These are phyloP conservation scores for Eristalis arbustorum DNA, from an alignment of 2,888 invertebrate genomes.

Conservation along the genomic window DNA sequence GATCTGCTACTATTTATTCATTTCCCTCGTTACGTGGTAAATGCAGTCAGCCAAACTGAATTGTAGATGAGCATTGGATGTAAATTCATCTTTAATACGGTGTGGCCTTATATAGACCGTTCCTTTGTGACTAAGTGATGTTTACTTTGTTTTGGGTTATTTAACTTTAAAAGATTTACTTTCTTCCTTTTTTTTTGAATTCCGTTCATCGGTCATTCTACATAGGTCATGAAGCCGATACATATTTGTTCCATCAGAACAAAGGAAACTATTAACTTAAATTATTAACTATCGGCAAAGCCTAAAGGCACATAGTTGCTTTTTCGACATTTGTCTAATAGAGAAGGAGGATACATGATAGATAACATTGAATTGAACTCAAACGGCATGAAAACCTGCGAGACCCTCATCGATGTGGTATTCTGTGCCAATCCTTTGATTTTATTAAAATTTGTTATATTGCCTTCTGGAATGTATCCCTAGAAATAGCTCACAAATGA, in stretches of 20 bases:
- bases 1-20: constrained; percentile 61
- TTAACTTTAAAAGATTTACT: constrained; percentile 42
- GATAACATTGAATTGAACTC: too few relatives aligned
- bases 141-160: constrained; percentile 37
- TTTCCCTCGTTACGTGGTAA: constrained; percentile 50
- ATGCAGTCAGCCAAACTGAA: constrained; percentile 55
- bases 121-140: constrained; percentile 36
- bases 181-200: neutral
- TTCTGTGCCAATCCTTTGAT: constrained; percentile 12
- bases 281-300: too few relatives aligned
- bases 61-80: constrained; percentile 34
- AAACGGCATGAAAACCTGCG: too few relatives aligned
- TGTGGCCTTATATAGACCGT: constrained; percentile 42
- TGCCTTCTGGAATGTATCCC: neutral
- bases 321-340: too few relatives aligned
- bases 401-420: neutral
- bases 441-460: constrained; percentile 36
- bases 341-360: too few relatives aligned
- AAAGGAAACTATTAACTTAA: too few relatives aligned
- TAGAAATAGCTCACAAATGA: constrained; percentile 57
- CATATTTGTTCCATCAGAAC: constrained; percentile 30
- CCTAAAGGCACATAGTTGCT: too few relatives aligned
- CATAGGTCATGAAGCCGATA: neutral
- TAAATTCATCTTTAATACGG: constrained; percentile 52
- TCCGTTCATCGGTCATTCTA: neutral